A percentile compares a stretch with the other conserved stretches of the same genome.
phyloP scores from a whole-genome alignment of 2,888 invertebrate genomes.

The Brenthis hecate region DNA sequence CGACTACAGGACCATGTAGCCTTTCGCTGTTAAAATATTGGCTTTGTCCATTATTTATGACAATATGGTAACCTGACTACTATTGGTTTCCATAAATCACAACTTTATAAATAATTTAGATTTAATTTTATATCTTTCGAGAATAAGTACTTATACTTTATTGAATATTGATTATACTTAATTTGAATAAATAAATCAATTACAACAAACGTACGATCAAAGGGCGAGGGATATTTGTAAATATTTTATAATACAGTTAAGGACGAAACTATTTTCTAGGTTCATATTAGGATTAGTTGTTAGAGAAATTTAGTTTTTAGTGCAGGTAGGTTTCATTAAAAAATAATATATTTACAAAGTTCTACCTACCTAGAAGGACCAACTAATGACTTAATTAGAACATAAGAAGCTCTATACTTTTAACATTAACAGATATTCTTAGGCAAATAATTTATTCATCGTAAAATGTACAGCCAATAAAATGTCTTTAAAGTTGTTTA shows the following conservation, averaged over 20 bases:
- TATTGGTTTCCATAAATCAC: conserved; percentile 11
- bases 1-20: conserved; percentile 34
- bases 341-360: no score
- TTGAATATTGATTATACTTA: conserved; percentile 1
- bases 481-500: no score
- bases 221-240: background rate
- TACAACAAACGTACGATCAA: background rate
- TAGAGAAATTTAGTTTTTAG: no score
- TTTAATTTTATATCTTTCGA: conserved; percentile 2
- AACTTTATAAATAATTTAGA: background rate
- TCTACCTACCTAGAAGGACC: no score
- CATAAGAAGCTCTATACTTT: no score
- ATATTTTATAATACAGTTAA: background rate
- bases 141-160: background rate
- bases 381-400: no score
- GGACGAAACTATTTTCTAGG: no score
- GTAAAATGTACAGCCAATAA: no score
- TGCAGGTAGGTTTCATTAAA: no score
- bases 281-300: no score
- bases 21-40: conserved; percentile 49
- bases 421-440: no score
- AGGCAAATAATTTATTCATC: no score
- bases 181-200: conserved; percentile 12
- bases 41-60: conserved; percentile 42
- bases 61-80: conserved; percentile 16